Evolutionary conservation across 2,888 invertebrate genomes (phyloP), one percentile per base, ranked within the genome.

Genomic region (Macrophya annulata): DNA sequence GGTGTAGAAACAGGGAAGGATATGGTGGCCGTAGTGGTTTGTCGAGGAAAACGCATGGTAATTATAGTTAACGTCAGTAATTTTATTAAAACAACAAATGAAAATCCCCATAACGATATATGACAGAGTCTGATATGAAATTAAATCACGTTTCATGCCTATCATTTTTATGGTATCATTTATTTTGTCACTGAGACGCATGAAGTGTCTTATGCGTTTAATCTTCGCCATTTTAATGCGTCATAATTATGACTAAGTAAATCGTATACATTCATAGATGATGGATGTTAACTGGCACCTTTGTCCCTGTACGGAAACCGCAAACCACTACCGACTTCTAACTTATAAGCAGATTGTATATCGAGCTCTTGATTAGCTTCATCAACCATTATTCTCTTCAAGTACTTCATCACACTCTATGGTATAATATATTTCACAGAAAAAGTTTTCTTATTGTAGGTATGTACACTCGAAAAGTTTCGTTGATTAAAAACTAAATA

Each of bases 11-110:
- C 5, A 45, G n/a, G 72, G 45, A 74, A 43, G 72, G 72, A 74
- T 74, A 45, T 45, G 72, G 72, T 74, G 37, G 72, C 40, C 12
- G 40, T 8, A 10, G 71, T n/a, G 71, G 71, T 71, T 74, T 74
- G 10, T 45, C 4, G 21, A 45, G 72, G 21, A 15, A 45, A 45
- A 45, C n/a, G 31, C 25, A 1, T n/a, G n/a, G 51, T 43, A 8
- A 10, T 9, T 21, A 40, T 71, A 15, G 40, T 37, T 9, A 55
- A n/a, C 55, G 55, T 55, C n/a, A 8, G n/a, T 55, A 8, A 55
- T n/a, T 55, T 3, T 6, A 55, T 8, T 1, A 55, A 55, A n/a
- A n/a, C 55, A n/a, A 31, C 31, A 31, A 3, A 8, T 2, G n/a
- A 55, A 55, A 55, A n/a, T 8, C 55, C n/a, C 4, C 55, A 55